Evolutionary conservation across 2,113 vertebrate species (phyloP), one percentile per base, ranked within the genome.

Genomic region (Triplophysa dalaica): DNA sequence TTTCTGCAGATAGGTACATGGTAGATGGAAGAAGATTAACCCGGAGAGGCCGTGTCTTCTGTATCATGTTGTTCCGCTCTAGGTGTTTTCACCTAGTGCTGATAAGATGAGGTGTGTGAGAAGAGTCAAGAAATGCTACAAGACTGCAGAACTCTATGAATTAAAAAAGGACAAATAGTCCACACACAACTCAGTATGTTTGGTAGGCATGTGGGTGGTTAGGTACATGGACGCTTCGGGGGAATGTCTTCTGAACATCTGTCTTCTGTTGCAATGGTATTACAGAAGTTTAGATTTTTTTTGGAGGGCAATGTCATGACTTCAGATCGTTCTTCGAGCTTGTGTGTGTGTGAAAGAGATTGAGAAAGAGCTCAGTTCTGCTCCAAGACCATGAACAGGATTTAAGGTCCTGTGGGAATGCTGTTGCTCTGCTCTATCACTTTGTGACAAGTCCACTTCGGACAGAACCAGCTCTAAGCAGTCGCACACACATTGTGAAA

Each of bases 351-450:
- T 7, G 56, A 9, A 19, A 41, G 29, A 22, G 29, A 38, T 2
- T 13, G 56, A 74, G 72, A 22, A 74, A 74, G 62, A 65, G 61
- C 45, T 77, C 75, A 77, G 75, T 65, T 76, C 61, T 77, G 26
- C 72, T 61, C 56, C 38, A 74, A 61, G 72, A 62, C 22, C 73
- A 50, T 75, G 73, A 63, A 65, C 45, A 52, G 60, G 74, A 76
- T 76, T 54, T 65, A 52, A 76, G 52, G 26, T 77, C 61, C 62
- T 54, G 17, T 54, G 61, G 75, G 62, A 76, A 76, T 45, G 33
- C 56, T 61, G 8, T 21, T 21, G 56, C 70, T 74, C 56, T 43
- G 70, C 70, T 24, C 60, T 75, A 26, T 75, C 38, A 75, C 73
- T 75, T 75, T 75, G 73, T 75, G 73, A 75, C 22, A 63, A 14